Conservation (phyloP, 2,888 invertebrate species). For the Cremastobaeus sp. region DNA sequence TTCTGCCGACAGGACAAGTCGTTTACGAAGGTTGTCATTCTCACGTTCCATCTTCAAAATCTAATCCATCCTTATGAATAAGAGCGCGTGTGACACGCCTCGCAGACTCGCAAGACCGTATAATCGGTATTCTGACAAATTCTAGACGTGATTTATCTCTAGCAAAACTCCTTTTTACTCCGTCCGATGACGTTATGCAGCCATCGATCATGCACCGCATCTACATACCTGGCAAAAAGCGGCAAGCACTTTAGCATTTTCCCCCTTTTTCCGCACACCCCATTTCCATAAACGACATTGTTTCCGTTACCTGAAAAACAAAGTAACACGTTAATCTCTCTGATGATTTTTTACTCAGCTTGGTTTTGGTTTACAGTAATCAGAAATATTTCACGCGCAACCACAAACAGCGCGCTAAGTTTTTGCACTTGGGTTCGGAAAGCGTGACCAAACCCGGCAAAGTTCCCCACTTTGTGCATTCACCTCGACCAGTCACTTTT, state of each 20-base stretch:
- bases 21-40: slow-evolving; percentile 20
- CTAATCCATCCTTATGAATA: slow-evolving; percentile 43
- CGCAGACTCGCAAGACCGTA: slow-evolving; percentile 19
- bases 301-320: slow-evolving; percentile 53
- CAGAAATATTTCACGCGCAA: no score
- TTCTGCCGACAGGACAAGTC: neutral
- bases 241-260: slow-evolving; percentile 33
- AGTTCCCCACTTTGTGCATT: no score
- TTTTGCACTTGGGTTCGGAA: neutral
- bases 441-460: no score
- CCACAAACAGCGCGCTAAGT: no score
- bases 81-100: slow-evolving; percentile 34
- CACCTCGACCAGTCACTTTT: no score
- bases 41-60: slow-evolving; percentile 28
- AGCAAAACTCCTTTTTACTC: slow-evolving; percentile 44
- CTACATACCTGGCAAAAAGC: slow-evolving; percentile 51
- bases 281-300: slow-evolving; percentile 40
- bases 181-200: slow-evolving; percentile 39
- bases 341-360: no score
- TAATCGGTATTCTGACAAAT: slow-evolving; percentile 57
- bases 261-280: slow-evolving; percentile 19
- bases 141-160: slow-evolving; percentile 55
- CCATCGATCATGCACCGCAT: slow-evolving; percentile 51
- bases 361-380: no score
- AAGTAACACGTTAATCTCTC: slow-evolving; percentile 22